A percentile compares a stretch with the other conserved stretches of the same genome.
Conservation (phyloP, 2,797 vertebrate species). For the Chelonia mydas region DNA sequence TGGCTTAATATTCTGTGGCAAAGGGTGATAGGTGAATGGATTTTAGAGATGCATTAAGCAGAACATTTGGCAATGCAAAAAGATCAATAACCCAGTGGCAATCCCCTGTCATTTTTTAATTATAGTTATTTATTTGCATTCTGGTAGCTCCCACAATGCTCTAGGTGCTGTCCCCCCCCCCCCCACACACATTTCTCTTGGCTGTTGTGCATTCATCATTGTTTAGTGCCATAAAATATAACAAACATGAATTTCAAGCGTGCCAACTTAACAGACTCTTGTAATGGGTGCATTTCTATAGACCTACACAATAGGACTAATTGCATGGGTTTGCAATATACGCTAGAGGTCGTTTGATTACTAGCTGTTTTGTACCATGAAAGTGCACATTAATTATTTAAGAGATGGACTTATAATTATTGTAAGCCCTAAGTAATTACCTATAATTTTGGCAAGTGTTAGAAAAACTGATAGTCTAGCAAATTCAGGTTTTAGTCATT, state of each 20-base stretch:
- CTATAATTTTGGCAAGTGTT: conserved; percentile 84
- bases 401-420: conserved; percentile 85
- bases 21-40: not conserved
- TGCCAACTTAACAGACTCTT: conserved; percentile 67
- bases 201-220: conserved; percentile 50
- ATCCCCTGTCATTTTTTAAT: not conserved
- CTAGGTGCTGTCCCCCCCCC: not conserved
- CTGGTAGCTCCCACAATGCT: fast-evolving
- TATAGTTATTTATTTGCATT: not conserved
- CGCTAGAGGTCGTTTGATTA: conserved; percentile 81
- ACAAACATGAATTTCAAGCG: conserved; percentile 45
- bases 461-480: conserved; percentile 82
- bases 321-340: conserved; percentile 74
- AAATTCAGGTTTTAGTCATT: conserved; percentile 86
- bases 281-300: conserved; percentile 76
- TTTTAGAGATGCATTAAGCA: not conserved
- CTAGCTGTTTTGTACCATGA: conserved; percentile 79
- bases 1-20: not conserved
- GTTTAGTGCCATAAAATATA: conserved; percentile 63
- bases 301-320: conserved; percentile 79
- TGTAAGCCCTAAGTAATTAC: conserved; percentile 83
- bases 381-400: conserved; percentile 85
- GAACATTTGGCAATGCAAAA: not conserved
- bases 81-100: not conserved
- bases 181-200: not conserved